These are phyloP conservation scores for Selenia dentaria DNA, from an alignment of 2,888 invertebrate species.

Conservation along the genomic window DNA sequence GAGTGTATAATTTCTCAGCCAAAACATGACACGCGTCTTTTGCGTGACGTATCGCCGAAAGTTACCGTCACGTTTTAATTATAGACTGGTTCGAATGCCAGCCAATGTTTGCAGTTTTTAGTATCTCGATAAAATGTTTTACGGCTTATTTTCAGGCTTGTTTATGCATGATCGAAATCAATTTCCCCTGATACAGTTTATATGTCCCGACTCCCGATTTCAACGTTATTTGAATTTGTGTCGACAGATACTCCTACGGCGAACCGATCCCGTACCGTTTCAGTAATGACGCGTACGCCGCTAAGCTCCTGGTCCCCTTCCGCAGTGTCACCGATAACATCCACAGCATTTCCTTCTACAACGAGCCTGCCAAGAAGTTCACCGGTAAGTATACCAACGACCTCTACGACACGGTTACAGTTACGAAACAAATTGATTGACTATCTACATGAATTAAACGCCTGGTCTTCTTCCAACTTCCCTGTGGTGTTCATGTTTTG, in stretches of 20 bases:
- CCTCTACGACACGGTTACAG: slow-evolving; percentile 29
- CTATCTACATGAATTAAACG: slow-evolving; percentile 37
- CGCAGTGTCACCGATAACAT: slow-evolving; percentile 86
- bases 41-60: slow-evolving; percentile 50
- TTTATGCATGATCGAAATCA: slow-evolving; percentile 15
- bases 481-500: slow-evolving; percentile 30
- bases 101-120: slow-evolving; percentile 58
- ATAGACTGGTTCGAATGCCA: slow-evolving; percentile 76
- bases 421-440: slow-evolving; percentile 39
- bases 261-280: slow-evolving; percentile 85
- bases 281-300: slow-evolving; percentile 89
- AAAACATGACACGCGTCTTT: slow-evolving; percentile 53
- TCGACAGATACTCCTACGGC: slow-evolving; percentile 79
- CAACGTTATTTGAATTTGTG: slow-evolving; percentile 20
- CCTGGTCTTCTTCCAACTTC: slow-evolving; percentile 32
- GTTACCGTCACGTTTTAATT: slow-evolving; percentile 61
- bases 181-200: slow-evolving; percentile 15
- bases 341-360: slow-evolving; percentile 87
- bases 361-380: slow-evolving; percentile 87
- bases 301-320: slow-evolving; percentile 87
- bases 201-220: slow-evolving; percentile 10
- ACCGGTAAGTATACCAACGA: slow-evolving; percentile 81
- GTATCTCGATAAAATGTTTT: slow-evolving; percentile 58
- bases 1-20: slow-evolving; percentile 63
- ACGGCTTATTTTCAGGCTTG: slow-evolving; percentile 64